phyloP scores from a whole-genome alignment of 2,888 invertebrate species.

The Harpalus rufipes region DNA sequence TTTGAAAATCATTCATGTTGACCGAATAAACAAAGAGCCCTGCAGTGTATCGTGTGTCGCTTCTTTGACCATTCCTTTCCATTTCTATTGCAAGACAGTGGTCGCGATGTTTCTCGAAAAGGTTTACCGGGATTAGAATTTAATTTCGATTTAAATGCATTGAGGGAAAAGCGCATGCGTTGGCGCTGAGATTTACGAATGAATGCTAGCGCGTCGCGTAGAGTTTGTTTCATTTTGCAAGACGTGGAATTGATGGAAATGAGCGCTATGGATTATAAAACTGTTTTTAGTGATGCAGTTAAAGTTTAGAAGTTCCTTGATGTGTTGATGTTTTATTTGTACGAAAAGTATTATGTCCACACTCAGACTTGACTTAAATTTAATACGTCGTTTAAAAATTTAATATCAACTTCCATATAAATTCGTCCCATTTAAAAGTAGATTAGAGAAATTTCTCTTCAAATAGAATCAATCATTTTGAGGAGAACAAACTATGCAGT shows the following conservation, averaged over 20 bases:
- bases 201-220: neutral
- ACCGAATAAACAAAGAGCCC: slow-evolving; percentile 1
- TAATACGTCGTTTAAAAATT: slow-evolving; percentile 32
- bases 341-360: slow-evolving; percentile 2
- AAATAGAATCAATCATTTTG: slow-evolving; percentile 28
- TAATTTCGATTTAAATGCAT: slow-evolving; percentile 67
- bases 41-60: slow-evolving; percentile 59
- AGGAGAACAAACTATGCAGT: slow-evolving; percentile 16
- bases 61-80: slow-evolving; percentile 57
- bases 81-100: slow-evolving; percentile 23
- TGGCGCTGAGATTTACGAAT: slow-evolving; percentile 14
- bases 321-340: neutral
- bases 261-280: slow-evolving; percentile 16
- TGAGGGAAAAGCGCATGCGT: slow-evolving; percentile 28
- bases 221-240: slow-evolving; percentile 31
- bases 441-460: slow-evolving; percentile 18
- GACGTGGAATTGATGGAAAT: neutral
- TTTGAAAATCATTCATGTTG: slow-evolving; percentile 59
- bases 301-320: neutral
- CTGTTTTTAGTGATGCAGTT: slow-evolving; percentile 12
- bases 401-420: slow-evolving; percentile 45
- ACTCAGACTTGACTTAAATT: neutral
- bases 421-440: slow-evolving; percentile 25
- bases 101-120: slow-evolving; percentile 40
- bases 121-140: slow-evolving; percentile 63